Base-by-base conservation (phyloP, 1,140 invertebrate species). In the Cotesia vestalis region DNA sequence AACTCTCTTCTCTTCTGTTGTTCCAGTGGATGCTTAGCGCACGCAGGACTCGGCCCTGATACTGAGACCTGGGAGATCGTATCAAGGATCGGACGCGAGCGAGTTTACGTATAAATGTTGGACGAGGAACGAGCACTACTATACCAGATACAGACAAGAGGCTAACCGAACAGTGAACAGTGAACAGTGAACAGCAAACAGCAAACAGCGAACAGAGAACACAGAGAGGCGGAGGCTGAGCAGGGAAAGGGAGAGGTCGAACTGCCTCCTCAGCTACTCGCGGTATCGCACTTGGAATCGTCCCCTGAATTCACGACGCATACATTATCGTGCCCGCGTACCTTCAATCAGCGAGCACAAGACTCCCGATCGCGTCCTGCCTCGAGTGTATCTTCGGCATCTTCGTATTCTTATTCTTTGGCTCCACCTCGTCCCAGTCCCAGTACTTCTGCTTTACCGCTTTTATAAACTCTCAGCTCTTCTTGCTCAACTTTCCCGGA, bases 201-300 rank as follows among this genome's bases (percentile, higher is more conserved):
- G n/a, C n/a, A n/a, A 27, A 27, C 27, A 27, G 27, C 2, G 27
- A 27, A 27, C 11, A 63, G 35, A 69, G 59, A 60, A 61, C 53
- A 20, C 27, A 27, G 27, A 46, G 20, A 27, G 27, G 9, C 51
- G 60, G 38, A 36, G 35, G 46, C 52, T 55, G 12, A 68, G 59
- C 27, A 34, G 34, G 61, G 53, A 66, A 53, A 55, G 38, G 63
- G 17, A 36, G 35, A 64, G 71, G 75, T 75, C 78, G 75, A 64
- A 80, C 77, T 67, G 69, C 70, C 69, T 71, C 73, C 76, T 69
- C 69, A 60, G 51, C 27, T 27, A 27, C 57, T 63, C 40, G 81
- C 80, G 82, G 83, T 85, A 85, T 85, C 84, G 83, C 83, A 83
- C 84, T 80, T 77, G 80, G 81, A 85, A 85, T 85, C 83, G 83